A percentile compares a stretch with the other conserved stretches of the same genome.
Evolutionary conservation across 1,140 invertebrate species (phyloP).

Genomic region (Pseudobourletiella spinata): DNA sequence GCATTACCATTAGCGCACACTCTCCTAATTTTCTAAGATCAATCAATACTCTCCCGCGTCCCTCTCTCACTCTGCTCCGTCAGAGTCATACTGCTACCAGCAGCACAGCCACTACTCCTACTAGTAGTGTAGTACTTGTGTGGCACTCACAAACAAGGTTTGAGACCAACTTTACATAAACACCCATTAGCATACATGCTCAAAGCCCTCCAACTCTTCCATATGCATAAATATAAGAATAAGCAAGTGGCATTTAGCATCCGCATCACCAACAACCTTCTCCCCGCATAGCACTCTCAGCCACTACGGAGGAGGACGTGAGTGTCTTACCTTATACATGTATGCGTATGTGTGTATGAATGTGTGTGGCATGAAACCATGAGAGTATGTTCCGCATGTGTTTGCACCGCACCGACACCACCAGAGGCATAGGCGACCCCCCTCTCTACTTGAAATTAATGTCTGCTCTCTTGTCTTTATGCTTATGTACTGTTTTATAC

Average conservation of each 20-base stretch:
- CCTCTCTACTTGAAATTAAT: constrained; percentile 26
- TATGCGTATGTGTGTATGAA: neutral
- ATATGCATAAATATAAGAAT: constrained; percentile 6
- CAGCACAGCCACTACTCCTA: no score
- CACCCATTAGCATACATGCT: constrained; percentile 1
- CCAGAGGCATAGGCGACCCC: constrained; percentile 11
- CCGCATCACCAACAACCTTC: no score
- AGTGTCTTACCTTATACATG: neutral
- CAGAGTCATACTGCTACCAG: neutral
- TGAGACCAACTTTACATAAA: neutral
- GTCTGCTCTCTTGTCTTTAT: constrained; percentile 26
- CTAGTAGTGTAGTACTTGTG: no score
- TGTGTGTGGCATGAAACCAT: neutral
- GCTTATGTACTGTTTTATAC: constrained; percentile 4
- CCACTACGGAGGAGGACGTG: neutral
- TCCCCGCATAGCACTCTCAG: no score
- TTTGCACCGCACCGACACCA: no score
- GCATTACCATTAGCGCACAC: constrained; percentile 25
- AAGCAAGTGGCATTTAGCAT: constrained; percentile 6
- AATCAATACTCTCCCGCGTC: constrained; percentile 18
- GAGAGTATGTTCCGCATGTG: constrained; percentile 1
- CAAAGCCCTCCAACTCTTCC: neutral
- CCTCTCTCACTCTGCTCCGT: constrained; percentile 5
- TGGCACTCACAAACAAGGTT: neutral
- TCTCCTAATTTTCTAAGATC: constrained; percentile 30